Base-by-base conservation (phyloP, 2,797 vertebrate genomes). In the Dipus sagitta region DNA sequence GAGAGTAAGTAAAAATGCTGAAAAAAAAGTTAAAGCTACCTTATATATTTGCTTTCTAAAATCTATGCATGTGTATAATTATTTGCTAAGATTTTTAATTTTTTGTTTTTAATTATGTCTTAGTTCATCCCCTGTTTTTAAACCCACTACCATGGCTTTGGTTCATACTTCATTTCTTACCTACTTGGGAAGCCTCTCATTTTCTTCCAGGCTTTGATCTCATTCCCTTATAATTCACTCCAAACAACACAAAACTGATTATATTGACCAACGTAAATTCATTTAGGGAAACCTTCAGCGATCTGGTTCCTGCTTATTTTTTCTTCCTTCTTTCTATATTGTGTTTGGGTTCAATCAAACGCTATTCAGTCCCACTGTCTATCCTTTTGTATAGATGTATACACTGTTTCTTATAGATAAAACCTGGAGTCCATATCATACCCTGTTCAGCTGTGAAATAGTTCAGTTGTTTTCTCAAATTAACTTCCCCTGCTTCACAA, bases 31-130 rank as follows among this genome's bases (percentile, higher is more conserved):
- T 86, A 90, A 96, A 20, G 18, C 8, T 91, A 10, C 38, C 90
- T 84, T 92, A 67, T 67, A 83, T 80, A 91, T 72, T 86, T 93
- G 24, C 24, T 11, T 58, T 71, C 23, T 86, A 60, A 74, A 88
- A 81, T 1, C 14, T 88, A 3, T 68, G 7, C 74, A 24, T 91
- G 1, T 47, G 42, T 42, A 15, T 95, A 20, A 81, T 42, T 88
- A 14, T 85, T 91, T 84, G 14, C 54, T 87, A 85, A 78, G 38
- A 92, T 81, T 90, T 86, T 88, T 74, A 75, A 90, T 79, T 86
- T 89, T 20, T 88, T 62, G 4, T 12, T 80, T 30, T 68, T 91
- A 93, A 81, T 58, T 83, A 52, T 67, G 28, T 88, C 75, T 90
- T 93, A 47, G 67, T 91, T 47, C 47, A 47, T 47, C n/a, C 17